These are phyloP conservation scores for Progne subis DNA, from an alignment of 2,113 vertebrate genomes.

Conservation along the genomic window DNA sequence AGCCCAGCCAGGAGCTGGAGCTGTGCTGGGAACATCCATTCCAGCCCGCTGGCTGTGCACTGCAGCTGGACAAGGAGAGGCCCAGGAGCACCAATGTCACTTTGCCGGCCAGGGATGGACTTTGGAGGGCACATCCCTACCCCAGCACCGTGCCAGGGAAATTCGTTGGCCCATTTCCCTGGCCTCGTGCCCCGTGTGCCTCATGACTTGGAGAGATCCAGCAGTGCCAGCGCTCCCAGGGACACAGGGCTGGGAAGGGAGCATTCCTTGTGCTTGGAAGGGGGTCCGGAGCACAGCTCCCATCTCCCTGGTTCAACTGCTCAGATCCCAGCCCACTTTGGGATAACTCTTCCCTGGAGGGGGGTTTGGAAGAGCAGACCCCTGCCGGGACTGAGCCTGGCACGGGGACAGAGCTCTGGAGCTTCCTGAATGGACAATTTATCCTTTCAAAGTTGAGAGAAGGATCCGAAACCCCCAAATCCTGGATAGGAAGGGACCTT, in stretches of 20 bases:
- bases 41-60: not conserved
- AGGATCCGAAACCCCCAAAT: not conserved
- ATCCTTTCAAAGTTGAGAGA: not conserved
- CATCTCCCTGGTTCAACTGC: not conserved
- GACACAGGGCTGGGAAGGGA: not conserved
- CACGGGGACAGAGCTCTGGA: not conserved
- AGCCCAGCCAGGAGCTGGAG: not conserved
- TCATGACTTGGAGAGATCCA: fast-evolving
- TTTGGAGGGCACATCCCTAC: not conserved
- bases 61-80: not conserved
- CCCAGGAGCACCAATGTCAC: not conserved
- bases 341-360: not conserved
- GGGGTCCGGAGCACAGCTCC: not conserved
- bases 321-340: not conserved
- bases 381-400: not conserved
- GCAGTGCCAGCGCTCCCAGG: not conserved
- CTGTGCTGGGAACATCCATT: not conserved
- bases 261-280: not conserved
- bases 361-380: not conserved
- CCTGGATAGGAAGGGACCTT: not conserved
- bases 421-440: not conserved
- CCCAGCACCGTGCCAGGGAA: not conserved
- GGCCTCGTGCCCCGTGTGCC: not conserved
- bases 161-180: not conserved
- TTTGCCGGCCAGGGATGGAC: not conserved